Percentiles rank a stretch among this genome's conserved stretches.
Evolutionary conservation across 2,888 invertebrate genomes (phyloP).

Genomic region (Calephelis perditalis): DNA sequence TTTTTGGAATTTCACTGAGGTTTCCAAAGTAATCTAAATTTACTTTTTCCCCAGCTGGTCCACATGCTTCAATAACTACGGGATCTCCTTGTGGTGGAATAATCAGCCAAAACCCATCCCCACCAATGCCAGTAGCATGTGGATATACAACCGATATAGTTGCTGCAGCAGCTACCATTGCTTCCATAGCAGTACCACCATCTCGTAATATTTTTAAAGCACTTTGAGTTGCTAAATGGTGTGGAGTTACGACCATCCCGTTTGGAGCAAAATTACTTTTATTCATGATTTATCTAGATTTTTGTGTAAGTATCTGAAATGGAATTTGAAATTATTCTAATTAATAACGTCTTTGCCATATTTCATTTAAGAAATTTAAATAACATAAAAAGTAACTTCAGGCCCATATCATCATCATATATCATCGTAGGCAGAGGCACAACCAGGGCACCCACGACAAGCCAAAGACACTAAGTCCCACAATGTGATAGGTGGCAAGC

Average conservation of each 20-base stretch:
- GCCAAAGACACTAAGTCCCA: no score
- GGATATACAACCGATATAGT: slow-evolving; percentile 64
- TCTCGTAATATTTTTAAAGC: slow-evolving; percentile 54
- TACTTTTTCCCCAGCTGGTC: slow-evolving; percentile 56
- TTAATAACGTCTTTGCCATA: no score
- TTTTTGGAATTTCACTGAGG: slow-evolving; percentile 44
- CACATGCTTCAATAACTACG: slow-evolving; percentile 61
- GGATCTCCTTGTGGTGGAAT: slow-evolving; percentile 58
- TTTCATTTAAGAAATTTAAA: no score
- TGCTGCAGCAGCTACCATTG: slow-evolving; percentile 63
- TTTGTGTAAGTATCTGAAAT: slow-evolving; percentile 2
- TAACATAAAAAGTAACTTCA: no score
- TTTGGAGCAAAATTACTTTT: slow-evolving; percentile 46
- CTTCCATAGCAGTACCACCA: slow-evolving; percentile 68
- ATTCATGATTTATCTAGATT: slow-evolving; percentile 33
- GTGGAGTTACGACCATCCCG: slow-evolving; percentile 66
- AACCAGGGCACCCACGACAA: no score
- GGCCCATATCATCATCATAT: no score
- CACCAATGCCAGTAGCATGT: slow-evolving; percentile 65
- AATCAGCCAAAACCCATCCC: slow-evolving; percentile 66
- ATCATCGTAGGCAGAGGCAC: no score
- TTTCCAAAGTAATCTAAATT: slow-evolving; percentile 47
- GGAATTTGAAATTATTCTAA: background rate
- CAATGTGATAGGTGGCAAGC: no score
- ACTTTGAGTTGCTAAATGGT: slow-evolving; percentile 62